Percentiles rank a stretch among this genome's conserved stretches.
Conservation (phyloP, 2,888 invertebrate species). For the Athalia circularis region DNA sequence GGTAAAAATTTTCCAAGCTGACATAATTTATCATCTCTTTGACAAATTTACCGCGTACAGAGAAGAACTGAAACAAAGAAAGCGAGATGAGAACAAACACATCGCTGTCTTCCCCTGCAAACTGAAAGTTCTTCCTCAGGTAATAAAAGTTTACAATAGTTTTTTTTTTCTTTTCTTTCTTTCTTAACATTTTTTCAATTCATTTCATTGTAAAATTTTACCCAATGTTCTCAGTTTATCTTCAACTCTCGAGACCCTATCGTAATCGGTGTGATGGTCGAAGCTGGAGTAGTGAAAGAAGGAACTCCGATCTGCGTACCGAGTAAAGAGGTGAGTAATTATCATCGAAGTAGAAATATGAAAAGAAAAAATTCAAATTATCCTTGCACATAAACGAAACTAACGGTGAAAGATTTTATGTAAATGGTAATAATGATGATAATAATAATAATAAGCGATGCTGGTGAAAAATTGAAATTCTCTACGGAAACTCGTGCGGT, state of each 20-base stretch:
- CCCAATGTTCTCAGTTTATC: constrained; percentile 88
- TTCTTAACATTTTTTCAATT: not conserved
- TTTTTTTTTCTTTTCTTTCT: not conserved
- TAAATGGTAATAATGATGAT: not conserved
- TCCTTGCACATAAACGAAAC: too few relatives aligned
- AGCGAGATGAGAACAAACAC: constrained; percentile 96
- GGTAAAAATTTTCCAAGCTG: constrained; percentile 97
- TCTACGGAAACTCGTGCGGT: not conserved
- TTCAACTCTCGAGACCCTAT: constrained; percentile 99
- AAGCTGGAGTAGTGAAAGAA: constrained; percentile 95
- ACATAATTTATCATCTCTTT: constrained; percentile 99
- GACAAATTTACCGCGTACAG: constrained; percentile 96
- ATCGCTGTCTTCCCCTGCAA: constrained; percentile 99
- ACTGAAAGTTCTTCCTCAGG: constrained; percentile 85
- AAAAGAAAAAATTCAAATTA: not conserved
- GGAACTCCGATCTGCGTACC: constrained; percentile 99
- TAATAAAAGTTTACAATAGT: constrained; percentile 61
- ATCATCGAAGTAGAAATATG: too few relatives aligned
- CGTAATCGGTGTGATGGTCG: constrained; percentile 95
- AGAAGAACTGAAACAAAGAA: constrained; percentile 92
- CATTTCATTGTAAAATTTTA: constrained; percentile 67
- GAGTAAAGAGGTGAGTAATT: constrained; percentile 87
- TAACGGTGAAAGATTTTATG: not conserved
- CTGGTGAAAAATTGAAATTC: not conserved
- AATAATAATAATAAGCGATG: not conserved